Evolutionary conservation across 2,113 vertebrate species (phyloP).

Genomic region (Alligator mississippiensis): DNA sequence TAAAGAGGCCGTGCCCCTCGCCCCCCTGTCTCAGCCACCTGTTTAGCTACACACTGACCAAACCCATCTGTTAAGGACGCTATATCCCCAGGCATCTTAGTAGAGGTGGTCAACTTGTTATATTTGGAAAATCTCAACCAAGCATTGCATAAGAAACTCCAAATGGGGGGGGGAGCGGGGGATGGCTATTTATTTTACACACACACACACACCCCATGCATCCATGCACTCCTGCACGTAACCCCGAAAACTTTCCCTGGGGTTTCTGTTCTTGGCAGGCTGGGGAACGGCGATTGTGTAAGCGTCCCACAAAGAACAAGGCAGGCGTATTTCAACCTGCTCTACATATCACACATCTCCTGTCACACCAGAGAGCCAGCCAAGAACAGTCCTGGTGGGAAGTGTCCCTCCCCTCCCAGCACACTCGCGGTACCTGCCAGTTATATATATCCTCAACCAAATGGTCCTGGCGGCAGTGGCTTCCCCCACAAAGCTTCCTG

Average conservation of each 20-base stretch:
- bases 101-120: too few species aligned
- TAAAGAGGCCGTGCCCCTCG: too few species aligned
- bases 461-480: accelerated
- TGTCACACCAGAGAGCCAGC: neutral
- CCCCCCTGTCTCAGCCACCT: too few species aligned
- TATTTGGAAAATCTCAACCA: too few species aligned
- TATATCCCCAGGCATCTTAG: too few species aligned
- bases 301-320: neutral
- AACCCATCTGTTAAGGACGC: too few species aligned
- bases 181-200: neutral
- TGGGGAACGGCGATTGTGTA: too few species aligned
- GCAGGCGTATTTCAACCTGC: neutral
- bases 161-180: too few species aligned
- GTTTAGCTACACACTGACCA: too few species aligned
- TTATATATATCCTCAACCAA: neutral
- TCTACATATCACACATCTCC: neutral
- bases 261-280: too few species aligned
- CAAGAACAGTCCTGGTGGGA: neutral
- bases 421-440: neutral
- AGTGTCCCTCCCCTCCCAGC: accelerated
- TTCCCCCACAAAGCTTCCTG: constrained; percentile 6
- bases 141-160: too few species aligned
- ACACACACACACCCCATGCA: too few species aligned
- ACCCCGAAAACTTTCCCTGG: neutral
- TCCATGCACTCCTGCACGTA: neutral